phyloP scores from a whole-genome alignment of 2,113 vertebrate genomes.

The Pseudorasbora parva region DNA sequence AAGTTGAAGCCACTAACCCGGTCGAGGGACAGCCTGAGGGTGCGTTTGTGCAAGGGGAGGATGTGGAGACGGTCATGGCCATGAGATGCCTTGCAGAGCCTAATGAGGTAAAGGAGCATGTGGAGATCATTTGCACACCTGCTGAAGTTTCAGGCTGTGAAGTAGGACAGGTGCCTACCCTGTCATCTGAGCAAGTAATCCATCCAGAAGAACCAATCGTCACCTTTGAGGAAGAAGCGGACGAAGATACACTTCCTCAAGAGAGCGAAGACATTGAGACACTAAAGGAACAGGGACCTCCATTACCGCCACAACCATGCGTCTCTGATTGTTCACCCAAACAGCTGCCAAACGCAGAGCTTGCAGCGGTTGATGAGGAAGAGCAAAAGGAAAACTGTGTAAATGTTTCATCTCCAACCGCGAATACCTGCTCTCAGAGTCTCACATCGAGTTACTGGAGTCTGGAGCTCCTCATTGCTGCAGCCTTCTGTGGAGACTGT shows the following conservation, averaged over 20 bases:
- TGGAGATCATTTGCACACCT: conserved; percentile 65
- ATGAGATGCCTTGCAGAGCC: conserved; percentile 49
- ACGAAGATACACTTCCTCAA: conserved; percentile 59
- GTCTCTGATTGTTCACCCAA: conserved; percentile 19
- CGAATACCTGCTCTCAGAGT: conserved; percentile 52
- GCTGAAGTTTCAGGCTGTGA: conserved; percentile 65
- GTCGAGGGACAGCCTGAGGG: conserved; percentile 52
- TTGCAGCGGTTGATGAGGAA: conserved; percentile 23
- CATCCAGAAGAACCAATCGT: conserved; percentile 65
- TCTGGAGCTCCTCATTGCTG: conserved; percentile 90
- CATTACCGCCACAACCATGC: conserved; percentile 12
- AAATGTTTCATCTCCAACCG: conserved; percentile 26
- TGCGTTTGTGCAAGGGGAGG: conserved; percentile 62
- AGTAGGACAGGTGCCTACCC: conserved; percentile 62
- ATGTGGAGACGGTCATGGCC: conserved; percentile 61
- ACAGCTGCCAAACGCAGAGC: conserved; percentile 9
- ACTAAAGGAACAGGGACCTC: conserved; percentile 45
- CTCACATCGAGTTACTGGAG: conserved; percentile 79
- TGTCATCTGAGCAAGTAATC: conserved; percentile 62
- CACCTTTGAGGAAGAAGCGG: conserved; percentile 66
- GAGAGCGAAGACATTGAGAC: conserved; percentile 59
- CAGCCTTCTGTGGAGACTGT: conserved; percentile 84
- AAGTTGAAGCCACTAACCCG: conserved; percentile 50
- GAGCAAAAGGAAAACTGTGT: not conserved
- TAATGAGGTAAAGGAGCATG: conserved; percentile 47